Evolutionary conservation across 2,888 invertebrate species (phyloP).

Genomic region (Autographa gamma): DNA sequence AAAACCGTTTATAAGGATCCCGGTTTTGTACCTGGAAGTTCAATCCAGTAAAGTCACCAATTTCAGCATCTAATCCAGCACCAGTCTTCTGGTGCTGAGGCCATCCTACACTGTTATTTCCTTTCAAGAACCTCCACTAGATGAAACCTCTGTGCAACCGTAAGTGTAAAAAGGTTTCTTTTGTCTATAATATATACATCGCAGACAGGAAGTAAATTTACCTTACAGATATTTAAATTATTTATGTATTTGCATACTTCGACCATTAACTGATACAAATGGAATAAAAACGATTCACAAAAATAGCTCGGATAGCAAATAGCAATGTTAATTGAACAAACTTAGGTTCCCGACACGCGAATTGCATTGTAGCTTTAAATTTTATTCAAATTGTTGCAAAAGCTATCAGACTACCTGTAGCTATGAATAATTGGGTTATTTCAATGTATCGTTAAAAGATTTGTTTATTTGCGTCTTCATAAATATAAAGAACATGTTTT

Average conservation of each 20-base stretch:
- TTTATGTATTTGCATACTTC: neutral
- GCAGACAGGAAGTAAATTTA: too few species aligned
- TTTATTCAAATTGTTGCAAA: constrained; percentile 4
- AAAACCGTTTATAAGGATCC: too few species aligned
- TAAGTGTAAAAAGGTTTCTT: too few species aligned
- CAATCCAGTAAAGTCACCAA: too few species aligned
- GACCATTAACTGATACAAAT: neutral
- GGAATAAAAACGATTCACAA: neutral
- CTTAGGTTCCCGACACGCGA: constrained; percentile 2
- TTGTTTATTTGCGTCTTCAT: neutral
- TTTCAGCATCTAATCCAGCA: too few species aligned
- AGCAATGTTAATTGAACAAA: constrained; percentile 2
- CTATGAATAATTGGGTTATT: neutral
- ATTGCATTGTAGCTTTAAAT: constrained; percentile 1
- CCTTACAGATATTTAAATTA: neutral
- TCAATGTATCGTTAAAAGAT: neutral
- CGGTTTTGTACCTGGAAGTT: too few species aligned
- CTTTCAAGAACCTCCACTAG: too few species aligned
- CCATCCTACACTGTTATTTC: too few species aligned
- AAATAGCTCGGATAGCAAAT: constrained; percentile 4
- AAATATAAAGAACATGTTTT: neutral
- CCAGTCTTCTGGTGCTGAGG: too few species aligned
- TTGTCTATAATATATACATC: too few species aligned
- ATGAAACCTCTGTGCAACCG: too few species aligned
- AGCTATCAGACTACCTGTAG: constrained; percentile 4